These are phyloP conservation scores for Musca vetustissima DNA, from an alignment of 1,140 invertebrate genomes.

Conservation along the genomic window DNA sequence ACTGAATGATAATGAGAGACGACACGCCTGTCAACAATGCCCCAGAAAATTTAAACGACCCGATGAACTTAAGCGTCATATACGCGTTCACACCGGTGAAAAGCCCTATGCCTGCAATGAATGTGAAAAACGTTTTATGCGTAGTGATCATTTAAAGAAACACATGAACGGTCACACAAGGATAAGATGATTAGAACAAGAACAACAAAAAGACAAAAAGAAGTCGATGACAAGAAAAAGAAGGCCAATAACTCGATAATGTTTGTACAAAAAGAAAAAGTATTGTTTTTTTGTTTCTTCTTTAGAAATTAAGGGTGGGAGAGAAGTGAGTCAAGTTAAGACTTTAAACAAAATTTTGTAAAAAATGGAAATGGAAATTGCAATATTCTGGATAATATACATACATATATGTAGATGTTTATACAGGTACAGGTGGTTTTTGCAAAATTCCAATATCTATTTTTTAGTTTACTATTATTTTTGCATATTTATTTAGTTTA, in stretches of 20 bases:
- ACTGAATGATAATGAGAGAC: slow-evolving; percentile 59
- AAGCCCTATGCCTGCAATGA: slow-evolving; percentile 75
- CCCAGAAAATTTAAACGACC: slow-evolving; percentile 80
- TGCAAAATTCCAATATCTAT: too few relatives aligned
- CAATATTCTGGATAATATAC: too few relatives aligned
- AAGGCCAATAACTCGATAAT: neutral
- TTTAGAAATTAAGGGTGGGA: neutral
- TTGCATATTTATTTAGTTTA: too few relatives aligned
- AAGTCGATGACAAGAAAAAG: neutral
- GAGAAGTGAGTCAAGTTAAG: neutral
- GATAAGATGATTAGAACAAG: slow-evolving; percentile 33
- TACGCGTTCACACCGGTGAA: slow-evolving; percentile 79
- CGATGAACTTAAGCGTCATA: slow-evolving; percentile 82
- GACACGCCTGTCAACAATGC: slow-evolving; percentile 73
- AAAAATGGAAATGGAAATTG: too few relatives aligned
- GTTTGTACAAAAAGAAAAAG: neutral
- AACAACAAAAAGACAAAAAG: neutral
- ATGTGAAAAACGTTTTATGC: slow-evolving; percentile 77
- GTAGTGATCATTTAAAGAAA: slow-evolving; percentile 83
- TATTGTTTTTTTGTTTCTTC: neutral
- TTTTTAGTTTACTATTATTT: too few relatives aligned
- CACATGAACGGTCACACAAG: slow-evolving; percentile 78
- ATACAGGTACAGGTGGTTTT: too few relatives aligned
- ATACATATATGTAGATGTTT: too few relatives aligned
- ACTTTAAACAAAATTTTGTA: neutral